These are phyloP conservation scores for Phodopus roborovskii DNA, from an alignment of 2,113 vertebrate species.

Conservation along the genomic window DNA sequence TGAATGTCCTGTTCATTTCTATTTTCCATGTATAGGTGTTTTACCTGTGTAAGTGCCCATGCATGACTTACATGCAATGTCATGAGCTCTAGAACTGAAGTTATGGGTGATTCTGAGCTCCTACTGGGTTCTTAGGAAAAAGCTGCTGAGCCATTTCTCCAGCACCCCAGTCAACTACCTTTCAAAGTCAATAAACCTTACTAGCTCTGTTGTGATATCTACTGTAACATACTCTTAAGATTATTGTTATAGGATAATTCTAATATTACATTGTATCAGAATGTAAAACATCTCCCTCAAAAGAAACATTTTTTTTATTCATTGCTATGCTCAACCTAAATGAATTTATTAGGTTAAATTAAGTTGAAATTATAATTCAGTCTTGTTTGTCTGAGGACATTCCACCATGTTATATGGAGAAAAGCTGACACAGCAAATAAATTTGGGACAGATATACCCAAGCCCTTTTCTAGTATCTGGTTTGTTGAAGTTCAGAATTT, in stretches of 20 bases:
- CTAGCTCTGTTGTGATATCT: neutral
- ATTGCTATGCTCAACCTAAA: slow-evolving; percentile 23
- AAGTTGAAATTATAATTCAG: neutral
- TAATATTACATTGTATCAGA: neutral
- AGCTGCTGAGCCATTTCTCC: neutral
- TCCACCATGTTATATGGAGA: neutral
- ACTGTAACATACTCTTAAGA: neutral
- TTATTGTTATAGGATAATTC: neutral
- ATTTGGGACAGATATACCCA: neutral
- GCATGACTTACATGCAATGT: neutral
- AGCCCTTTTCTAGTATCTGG: neutral
- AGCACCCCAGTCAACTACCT: neutral
- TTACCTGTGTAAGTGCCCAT: neutral
- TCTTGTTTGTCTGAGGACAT: neutral
- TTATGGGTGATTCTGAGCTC: neutral
- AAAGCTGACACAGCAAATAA: neutral
- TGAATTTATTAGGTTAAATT: slow-evolving; percentile 13
- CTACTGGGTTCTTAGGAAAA: neutral
- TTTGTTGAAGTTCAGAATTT: slow-evolving; percentile 9
- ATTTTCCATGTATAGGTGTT: neutral
- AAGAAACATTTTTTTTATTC: neutral
- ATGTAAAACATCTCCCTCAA: neutral
- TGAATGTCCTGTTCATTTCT: neutral
- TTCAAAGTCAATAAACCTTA: neutral
- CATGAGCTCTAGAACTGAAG: neutral